A percentile compares a stretch with the other conserved stretches of the same genome.
Evolutionary conservation across 1,140 invertebrate species (phyloP).

Genomic region (Heterodera carotae): DNA sequence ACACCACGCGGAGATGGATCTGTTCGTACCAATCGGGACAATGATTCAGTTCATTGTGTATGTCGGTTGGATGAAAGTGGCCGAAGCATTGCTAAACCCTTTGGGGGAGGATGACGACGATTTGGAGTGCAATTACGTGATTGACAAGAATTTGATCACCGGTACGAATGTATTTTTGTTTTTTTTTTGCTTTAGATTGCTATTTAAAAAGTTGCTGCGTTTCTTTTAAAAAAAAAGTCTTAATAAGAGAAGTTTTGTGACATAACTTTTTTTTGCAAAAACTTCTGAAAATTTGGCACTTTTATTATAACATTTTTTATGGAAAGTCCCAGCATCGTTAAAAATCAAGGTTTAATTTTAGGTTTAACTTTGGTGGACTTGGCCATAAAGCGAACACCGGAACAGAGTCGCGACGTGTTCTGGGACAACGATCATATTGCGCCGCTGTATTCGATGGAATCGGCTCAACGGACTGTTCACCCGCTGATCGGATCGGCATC

Average conservation of each 20-base stretch:
- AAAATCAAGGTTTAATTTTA: slow-evolving; percentile 29
- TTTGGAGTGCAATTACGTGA: slow-evolving; percentile 59
- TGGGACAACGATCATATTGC: slow-evolving; percentile 57
- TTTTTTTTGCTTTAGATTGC: no score
- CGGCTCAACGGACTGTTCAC: slow-evolving; percentile 57
- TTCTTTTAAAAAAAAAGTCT: slow-evolving; percentile 11
- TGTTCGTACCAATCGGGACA: slow-evolving; percentile 57
- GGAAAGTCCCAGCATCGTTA: no score
- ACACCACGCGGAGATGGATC: slow-evolving; percentile 53
- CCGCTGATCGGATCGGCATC: slow-evolving; percentile 57
- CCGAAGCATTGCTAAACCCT: slow-evolving; percentile 63
- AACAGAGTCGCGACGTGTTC: slow-evolving; percentile 49
- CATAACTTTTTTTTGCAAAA: no score
- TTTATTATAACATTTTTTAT: neutral
- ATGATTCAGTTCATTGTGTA: slow-evolving; percentile 61
- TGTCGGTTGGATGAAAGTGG: slow-evolving; percentile 65
- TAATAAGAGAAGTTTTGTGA: slow-evolving; percentile 10
- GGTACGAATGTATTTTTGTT: no score
- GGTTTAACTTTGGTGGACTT: slow-evolving; percentile 51
- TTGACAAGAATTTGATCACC: slow-evolving; percentile 60
- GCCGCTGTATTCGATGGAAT: slow-evolving; percentile 56
- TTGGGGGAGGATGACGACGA: slow-evolving; percentile 65
- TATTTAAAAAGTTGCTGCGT: no score
- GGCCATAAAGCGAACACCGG: slow-evolving; percentile 43
- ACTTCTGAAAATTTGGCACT: neutral